Conservation (phyloP, 1,140 invertebrate genomes). For the Apis florea region DNA sequence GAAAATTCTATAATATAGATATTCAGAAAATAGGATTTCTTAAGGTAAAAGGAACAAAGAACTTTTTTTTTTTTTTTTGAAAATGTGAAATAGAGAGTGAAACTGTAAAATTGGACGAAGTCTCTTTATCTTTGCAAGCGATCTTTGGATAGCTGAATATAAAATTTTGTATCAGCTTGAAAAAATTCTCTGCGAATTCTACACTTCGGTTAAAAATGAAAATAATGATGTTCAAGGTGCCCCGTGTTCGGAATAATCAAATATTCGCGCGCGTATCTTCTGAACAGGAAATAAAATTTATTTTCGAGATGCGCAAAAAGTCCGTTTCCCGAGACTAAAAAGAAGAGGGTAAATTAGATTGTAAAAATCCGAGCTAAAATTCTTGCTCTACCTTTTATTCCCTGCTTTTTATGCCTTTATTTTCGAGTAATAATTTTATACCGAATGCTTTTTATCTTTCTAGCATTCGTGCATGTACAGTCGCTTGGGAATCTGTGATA, state of each 20-base stretch:
- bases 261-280: background rate
- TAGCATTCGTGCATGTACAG: background rate
- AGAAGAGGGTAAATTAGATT: background rate
- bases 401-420: background rate
- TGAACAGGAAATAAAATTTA: background rate
- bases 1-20: background rate
- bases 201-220: background rate
- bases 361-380: background rate
- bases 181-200: background rate
- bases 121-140: background rate
- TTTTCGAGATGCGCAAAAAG: background rate
- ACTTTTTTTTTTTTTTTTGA: background rate
- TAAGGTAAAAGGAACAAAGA: background rate
- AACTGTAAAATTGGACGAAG: background rate
- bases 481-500: background rate
- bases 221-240: background rate
- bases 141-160: constrained; percentile 1
- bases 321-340: background rate
- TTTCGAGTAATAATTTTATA: background rate
- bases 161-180: constrained; percentile 11
- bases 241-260: background rate
- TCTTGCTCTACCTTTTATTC: background rate
- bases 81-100: background rate
- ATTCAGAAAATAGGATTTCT: background rate
- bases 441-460: background rate